Evolutionary conservation across 2,888 invertebrate species (phyloP), one percentile per base, ranked within the genome.

Genomic region (Tryphoninae sp.): DNA sequence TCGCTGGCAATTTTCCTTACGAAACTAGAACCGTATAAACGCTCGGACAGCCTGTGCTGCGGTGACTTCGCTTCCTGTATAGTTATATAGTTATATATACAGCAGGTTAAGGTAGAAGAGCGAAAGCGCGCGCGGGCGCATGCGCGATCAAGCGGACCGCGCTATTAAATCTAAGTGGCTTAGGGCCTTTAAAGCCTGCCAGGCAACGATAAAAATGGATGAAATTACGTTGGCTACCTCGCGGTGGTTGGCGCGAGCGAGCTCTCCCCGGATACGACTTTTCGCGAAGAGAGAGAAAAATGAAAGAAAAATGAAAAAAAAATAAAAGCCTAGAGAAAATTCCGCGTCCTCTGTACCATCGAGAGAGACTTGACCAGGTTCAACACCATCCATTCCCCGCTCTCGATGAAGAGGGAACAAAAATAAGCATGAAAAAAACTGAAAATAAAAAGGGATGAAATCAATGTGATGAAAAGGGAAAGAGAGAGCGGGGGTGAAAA

Each of bases 101-200:
- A 62, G n/a, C 7, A 58, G 59, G n/a, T 6, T 68, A 51, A 55
- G 58, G 11, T 40, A 26, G 58, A 67, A 75, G 78, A 45, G 73
- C 61, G 33, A 75, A 71, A 80, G 69, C 69, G 75, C 61, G 71
- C 75, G 72, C 61, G 73, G 77, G 67, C 59, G 64, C 64, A 62
- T 58, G 69, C 55, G 78, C 79, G 77, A 80, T 68, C 69, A 59
- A 78, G 73, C 69, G 83, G 84, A 84, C 83, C 84, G 85, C 85
- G 87, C 89, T 87, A 89, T 90, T 90, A 90, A 90, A 90, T 90
- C 89, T 89, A 90, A 90, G 89, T 90, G 90, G 90, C 90, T 91
- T 89, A 90, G 88, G 86, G 88, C 86, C 87, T 88, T 33, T 88
- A 88, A 89, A 89, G 87, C 89, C 87, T 85, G 87, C 87, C 79